Evolutionary conservation across 2,888 invertebrate genomes (phyloP), one percentile per base, ranked within the genome.

Genomic region (Drosophila siamana): DNA sequence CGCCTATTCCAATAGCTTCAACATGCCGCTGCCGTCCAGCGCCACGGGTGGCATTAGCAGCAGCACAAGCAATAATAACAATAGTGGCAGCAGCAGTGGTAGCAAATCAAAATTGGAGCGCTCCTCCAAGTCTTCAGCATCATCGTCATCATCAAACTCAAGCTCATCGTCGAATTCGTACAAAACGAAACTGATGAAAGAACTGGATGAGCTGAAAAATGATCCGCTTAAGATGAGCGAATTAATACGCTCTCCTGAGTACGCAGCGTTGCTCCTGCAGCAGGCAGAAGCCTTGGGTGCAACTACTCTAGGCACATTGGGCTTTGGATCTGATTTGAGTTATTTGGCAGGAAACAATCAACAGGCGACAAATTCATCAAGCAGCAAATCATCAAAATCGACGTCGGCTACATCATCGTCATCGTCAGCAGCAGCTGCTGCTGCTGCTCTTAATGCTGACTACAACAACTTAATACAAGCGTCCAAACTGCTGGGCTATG

Each of bases 211-310:
- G 65, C 83, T 92, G 0, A 92, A 92, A 66, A 91, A 92, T 52
- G 92, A 92, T 84, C 92, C 92, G 1, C 67, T 92, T 2, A 92
- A 92, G 76, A 91, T 92, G 88, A 92, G 91, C 46, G 92, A 92
- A 62, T 73, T 92, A 1, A 92, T 92, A 73, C 89, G 92, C 0
- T 92, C 92, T 4, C 92, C 92, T 0, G 92, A 92, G 65, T 92
- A 92, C 67, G 92, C 92, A 0, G 91, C 92, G 0, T 70, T 92
- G 13, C 67, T 92, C 36, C 69, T 92, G 61, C 92, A 92, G 64
- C 92, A 92, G 69, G 92, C 92, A 0, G 92, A 92, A 62, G 92
- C 92, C 1, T 66, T 92, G 60, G 92, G 92, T 0, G 92, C 92
- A 22, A 91, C 92, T 1, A 92, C 92, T 2, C 67, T 92, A 47